These are phyloP conservation scores for Dasysyrphus tricinctus DNA, from an alignment of 2,888 invertebrate genomes.

Conservation along the genomic window DNA sequence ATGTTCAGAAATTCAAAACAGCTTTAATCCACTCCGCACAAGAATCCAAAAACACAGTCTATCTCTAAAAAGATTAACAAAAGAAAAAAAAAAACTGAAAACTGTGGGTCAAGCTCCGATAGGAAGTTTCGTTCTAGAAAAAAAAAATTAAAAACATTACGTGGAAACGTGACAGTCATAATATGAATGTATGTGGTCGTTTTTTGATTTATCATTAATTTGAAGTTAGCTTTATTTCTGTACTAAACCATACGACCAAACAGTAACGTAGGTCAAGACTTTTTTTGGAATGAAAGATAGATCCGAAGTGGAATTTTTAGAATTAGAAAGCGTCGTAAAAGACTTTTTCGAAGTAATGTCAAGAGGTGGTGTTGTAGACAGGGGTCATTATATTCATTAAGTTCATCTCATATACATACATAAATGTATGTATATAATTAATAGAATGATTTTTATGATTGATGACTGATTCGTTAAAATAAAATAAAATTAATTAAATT, in stretches of 20 bases:
- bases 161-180: conserved; percentile 17
- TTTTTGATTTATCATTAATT: neutral
- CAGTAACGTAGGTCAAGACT: conserved; percentile 5
- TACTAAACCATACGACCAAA: neutral
- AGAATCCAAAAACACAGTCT: neutral
- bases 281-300: neutral
- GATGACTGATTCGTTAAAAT: no score
- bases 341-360: no score
- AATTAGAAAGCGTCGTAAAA: no score
- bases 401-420: no score
- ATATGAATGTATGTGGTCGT: neutral
- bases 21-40: neutral
- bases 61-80: neutral
- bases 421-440: no score
- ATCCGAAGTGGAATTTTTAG: no score
- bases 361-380: no score
- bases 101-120: conserved; percentile 34
- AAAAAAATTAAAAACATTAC: conserved; percentile 6
- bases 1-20: neutral
- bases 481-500: no score
- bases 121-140: conserved; percentile 22
- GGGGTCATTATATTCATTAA: no score
- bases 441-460: no score
- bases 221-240: neutral
- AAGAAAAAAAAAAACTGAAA: neutral